Conservation (phyloP, 2,113 vertebrate genomes). For the Pedetes capensis region DNA sequence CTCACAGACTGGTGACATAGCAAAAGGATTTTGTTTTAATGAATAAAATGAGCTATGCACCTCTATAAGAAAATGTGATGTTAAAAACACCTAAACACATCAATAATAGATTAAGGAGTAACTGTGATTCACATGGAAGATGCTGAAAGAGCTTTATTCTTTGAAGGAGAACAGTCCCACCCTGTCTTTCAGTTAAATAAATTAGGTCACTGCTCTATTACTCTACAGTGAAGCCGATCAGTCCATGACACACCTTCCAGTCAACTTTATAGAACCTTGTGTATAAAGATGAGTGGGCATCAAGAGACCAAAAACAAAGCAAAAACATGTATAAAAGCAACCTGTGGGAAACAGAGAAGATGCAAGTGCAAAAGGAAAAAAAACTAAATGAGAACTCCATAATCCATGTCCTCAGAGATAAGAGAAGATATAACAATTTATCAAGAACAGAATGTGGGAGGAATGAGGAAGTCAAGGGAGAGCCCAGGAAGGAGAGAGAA, state of each 20-base stretch:
- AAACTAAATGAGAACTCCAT: not conserved
- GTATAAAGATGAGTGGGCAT: not conserved
- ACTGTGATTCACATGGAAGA: not conserved
- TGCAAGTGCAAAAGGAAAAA: not conserved
- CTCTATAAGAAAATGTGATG: not conserved
- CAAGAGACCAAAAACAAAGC: not conserved
- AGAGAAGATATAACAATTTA: not conserved
- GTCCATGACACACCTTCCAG: not conserved
- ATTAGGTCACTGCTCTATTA: not conserved
- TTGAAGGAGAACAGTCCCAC: not conserved
- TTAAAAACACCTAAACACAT: constrained; percentile 17
- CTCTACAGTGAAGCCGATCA: not conserved
- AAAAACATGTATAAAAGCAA: not conserved
- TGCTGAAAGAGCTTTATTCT: not conserved
- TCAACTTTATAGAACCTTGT: not conserved
- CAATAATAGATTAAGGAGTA: not conserved
- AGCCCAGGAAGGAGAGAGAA: not conserved
- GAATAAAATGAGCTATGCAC: not conserved
- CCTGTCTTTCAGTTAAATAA: not conserved
- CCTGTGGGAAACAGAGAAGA: not conserved
- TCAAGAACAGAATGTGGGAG: not conserved
- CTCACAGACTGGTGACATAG: not conserved
- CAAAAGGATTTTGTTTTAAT: not conserved
- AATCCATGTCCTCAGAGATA: not conserved
- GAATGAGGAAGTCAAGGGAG: not conserved